phyloP scores from a whole-genome alignment of 2,113 vertebrate genomes.

The Apistogramma diplotaenia region DNA sequence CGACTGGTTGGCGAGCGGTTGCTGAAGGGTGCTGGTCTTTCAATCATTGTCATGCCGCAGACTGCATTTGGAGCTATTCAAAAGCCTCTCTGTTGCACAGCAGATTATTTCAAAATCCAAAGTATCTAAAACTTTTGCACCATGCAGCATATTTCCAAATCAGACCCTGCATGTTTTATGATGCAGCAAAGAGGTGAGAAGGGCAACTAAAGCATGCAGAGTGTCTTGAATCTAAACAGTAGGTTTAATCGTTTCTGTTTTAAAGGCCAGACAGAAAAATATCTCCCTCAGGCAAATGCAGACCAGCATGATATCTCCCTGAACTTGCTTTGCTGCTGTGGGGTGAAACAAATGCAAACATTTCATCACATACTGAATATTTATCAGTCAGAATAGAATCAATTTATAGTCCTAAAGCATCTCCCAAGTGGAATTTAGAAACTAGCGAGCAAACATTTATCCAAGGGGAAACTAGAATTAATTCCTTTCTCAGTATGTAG shows the following conservation, averaged over 20 bases:
- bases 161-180: not conserved
- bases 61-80: not conserved
- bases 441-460: not conserved
- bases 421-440: not conserved
- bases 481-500: not conserved
- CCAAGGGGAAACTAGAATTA: not conserved
- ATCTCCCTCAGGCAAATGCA: not conserved
- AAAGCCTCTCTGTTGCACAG: not conserved
- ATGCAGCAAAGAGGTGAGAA: not conserved
- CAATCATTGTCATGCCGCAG: not conserved
- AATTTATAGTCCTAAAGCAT: not conserved
- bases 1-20: too few species aligned
- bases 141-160: not conserved
- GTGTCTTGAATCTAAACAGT: not conserved
- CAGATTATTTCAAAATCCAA: not conserved
- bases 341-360: constrained; percentile 23
- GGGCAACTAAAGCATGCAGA: not conserved
- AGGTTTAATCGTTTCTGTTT: not conserved
- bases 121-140: not conserved
- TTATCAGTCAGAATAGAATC: constrained; percentile 10
- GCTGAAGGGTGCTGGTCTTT: not conserved
- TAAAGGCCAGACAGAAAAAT: not conserved
- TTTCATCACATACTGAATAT: constrained; percentile 23
- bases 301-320: not conserved
- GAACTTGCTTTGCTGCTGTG: not conserved